These are phyloP conservation scores for Drosophila meridiana DNA, from an alignment of 2,888 invertebrate genomes.

Conservation along the genomic window DNA sequence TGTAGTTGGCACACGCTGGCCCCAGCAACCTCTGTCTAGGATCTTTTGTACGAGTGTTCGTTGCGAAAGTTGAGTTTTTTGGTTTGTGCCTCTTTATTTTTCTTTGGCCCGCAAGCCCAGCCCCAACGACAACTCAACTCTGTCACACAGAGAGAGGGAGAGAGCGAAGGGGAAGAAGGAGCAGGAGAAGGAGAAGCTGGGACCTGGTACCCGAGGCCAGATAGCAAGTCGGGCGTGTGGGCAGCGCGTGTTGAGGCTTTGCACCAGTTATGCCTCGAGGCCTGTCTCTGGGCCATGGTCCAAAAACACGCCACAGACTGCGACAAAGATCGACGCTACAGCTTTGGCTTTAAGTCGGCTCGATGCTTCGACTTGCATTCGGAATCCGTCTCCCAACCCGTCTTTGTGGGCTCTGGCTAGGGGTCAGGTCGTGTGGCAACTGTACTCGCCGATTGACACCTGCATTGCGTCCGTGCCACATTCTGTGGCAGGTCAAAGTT, in stretches of 20 bases:
- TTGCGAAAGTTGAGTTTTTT: conserved; percentile 56
- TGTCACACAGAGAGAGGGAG: conserved; percentile 34
- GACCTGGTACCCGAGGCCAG: conserved; percentile 4
- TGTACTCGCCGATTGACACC: conserved; percentile 68
- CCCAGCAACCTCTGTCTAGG: conserved; percentile 42
- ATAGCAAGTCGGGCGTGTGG: conserved; percentile 47
- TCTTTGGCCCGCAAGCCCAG: conserved; percentile 40
- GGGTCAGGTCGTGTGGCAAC: conserved; percentile 78
- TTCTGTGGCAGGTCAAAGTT: conserved; percentile 46
- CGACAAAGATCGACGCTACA: conserved; percentile 44
- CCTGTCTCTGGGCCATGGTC: conserved; percentile 62
- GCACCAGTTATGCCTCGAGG: conserved; percentile 72
- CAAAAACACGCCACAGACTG: conserved; percentile 38
- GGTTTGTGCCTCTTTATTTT: conserved; percentile 16
- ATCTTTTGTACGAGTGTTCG: conserved; percentile 30
- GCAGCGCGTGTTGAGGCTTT: conserved; percentile 63
- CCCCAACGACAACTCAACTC: conserved; percentile 61
- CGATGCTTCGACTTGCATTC: background rate
- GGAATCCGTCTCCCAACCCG: background rate
- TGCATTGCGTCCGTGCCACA: conserved; percentile 48
- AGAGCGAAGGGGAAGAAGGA: background rate
- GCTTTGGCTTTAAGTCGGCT: background rate
- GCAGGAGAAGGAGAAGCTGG: background rate
- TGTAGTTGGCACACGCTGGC: conserved; percentile 51
- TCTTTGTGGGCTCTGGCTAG: conserved; percentile 16